phyloP scores from a whole-genome alignment of 2,888 invertebrate genomes.

The Ochropleura leucogaster region DNA sequence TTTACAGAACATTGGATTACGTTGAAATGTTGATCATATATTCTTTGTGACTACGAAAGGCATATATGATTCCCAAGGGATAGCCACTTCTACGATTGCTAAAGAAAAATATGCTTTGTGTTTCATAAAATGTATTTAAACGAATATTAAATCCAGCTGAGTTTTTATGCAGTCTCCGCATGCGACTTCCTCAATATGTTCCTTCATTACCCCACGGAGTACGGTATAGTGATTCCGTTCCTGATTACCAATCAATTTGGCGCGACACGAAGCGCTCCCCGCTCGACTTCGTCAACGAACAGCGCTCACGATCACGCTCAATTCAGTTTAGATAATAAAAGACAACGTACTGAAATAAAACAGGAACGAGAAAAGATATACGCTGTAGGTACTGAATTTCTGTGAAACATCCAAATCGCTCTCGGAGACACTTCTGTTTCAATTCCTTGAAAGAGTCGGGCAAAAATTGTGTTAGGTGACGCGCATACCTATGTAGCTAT shows the following conservation, averaged over 20 bases:
- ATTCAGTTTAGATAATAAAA: slow-evolving; percentile 66
- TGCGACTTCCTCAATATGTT: slow-evolving; percentile 40
- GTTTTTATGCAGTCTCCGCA: slow-evolving; percentile 5
- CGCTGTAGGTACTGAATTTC: slow-evolving; percentile 61
- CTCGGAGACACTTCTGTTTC: slow-evolving; percentile 84
- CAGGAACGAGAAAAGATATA: slow-evolving; percentile 51
- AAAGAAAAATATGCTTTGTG: slow-evolving; percentile 19
- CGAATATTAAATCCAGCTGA: slow-evolving; percentile 15
- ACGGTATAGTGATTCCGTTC: slow-evolving; percentile 55
- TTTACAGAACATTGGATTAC: slow-evolving; percentile 52
- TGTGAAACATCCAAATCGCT: slow-evolving; percentile 71
- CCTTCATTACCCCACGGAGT: slow-evolving; percentile 48
- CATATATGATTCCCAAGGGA: slow-evolving; percentile 38
- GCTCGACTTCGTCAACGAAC: slow-evolving; percentile 50
- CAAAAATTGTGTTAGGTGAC: slow-evolving; percentile 82
- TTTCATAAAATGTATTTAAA: not conserved
- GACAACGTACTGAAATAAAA: slow-evolving; percentile 63
- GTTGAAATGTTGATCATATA: slow-evolving; percentile 50
- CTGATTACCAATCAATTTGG: slow-evolving; percentile 68
- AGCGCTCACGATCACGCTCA: slow-evolving; percentile 59
- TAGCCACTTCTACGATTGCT: slow-evolving; percentile 21
- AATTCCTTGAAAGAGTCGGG: slow-evolving; percentile 82
- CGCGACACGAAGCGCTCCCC: slow-evolving; percentile 51
- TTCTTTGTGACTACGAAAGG: slow-evolving; percentile 62
- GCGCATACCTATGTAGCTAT: slow-evolving; percentile 50